Evolutionary conservation across 2,797 vertebrate genomes (phyloP), one percentile per base, ranked within the genome.

Genomic region (Gallinago stenura): DNA sequence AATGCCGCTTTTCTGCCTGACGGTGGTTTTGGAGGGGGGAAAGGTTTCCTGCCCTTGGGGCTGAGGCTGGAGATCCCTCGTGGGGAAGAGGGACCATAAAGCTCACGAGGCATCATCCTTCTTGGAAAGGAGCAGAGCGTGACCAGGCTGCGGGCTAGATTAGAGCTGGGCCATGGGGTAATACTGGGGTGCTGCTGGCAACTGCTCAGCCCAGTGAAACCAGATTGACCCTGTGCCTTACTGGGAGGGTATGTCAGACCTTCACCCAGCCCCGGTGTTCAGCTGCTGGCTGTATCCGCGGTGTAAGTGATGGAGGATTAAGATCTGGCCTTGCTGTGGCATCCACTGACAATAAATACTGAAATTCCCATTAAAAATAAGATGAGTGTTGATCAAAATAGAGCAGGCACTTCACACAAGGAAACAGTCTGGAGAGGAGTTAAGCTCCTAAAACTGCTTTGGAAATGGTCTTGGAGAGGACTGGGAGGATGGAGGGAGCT

Each of bases 1-100:
- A 10, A 12, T 21, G 1, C 48, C 0, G 0, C 46, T 20, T 50
- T n/a, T 3, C 26, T 28, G 2, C 43, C 37, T 12, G 13, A 25
- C 1, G 4, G 14, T 26, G 35, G 50, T 51, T 51, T 16, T 5
- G 72, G 30, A 26, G 37, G 35, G 35, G 35, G 5, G 35, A 10
- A 37, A 37, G 35, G 37, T 70, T 65, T 50, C 0, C 2, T 64
- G 78, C 56, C 20, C 0, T 58, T 65, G 19, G 10, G 50, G 33
- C 19, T 41, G 22, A 33, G 16, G 4, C 25, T 70, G 41, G 62
- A 56, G 46, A 21, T 71, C 15, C 28, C 10, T 16, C 9, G 3
- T 2, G 4, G 15, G 39, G 58, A 65, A 51, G 50, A 58, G 37
- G 33, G 39, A 24, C 30, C 5, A 1, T 30, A 20, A 28, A 22